Evolutionary conservation across 2,113 vertebrate genomes (phyloP), one percentile per base, ranked within the genome.

Genomic region (Paramisgurnus dabryanus): DNA sequence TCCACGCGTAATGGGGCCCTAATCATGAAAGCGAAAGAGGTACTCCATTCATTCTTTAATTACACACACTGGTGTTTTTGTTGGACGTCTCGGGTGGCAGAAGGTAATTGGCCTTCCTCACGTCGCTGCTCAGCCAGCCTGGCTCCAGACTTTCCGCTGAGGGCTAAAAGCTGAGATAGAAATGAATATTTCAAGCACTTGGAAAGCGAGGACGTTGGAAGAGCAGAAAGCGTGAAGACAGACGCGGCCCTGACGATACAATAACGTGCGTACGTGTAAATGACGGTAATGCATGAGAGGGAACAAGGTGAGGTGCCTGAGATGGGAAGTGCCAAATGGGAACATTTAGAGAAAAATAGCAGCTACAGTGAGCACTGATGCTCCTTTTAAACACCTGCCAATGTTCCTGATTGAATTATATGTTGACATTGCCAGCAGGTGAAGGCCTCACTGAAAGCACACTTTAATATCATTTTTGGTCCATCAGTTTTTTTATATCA

Each of bases 51-150:
- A 76, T 78, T 82, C 77, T 80, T 83, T 86, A 86, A 85, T 87
- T 83, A 77, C 79, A 81, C 74, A 71, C 80, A 55, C 75, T 71
- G 50, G 68, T 86, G 83, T 86, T 86, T 79, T 84, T 85, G 81
- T 86, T 87, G 86, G 82, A 79, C 72, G 65, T 78, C 80, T 87
- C 81, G 22, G 81, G 86, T 83, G 84, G 79, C 84, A 81, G 70
- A 83, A 86, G 84, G 84, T 86, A 86, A 85, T 87, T 84, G 80
- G 18, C 6, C 27, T 83, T 79, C 73, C 74, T 67, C 13, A 27
- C 43, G 11, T 60, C 80, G 63, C 58, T 22, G 12, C 78, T 74
- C 72, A 74, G 68, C 61, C 60, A 39, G 63, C 60, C 53, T 70
- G 71, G 50, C 80, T 80, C 82, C 67, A 80, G 75, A 81, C 65